These are phyloP conservation scores for Bactericera cockerelli DNA, from an alignment of 1,140 invertebrate species.

Conservation along the genomic window DNA sequence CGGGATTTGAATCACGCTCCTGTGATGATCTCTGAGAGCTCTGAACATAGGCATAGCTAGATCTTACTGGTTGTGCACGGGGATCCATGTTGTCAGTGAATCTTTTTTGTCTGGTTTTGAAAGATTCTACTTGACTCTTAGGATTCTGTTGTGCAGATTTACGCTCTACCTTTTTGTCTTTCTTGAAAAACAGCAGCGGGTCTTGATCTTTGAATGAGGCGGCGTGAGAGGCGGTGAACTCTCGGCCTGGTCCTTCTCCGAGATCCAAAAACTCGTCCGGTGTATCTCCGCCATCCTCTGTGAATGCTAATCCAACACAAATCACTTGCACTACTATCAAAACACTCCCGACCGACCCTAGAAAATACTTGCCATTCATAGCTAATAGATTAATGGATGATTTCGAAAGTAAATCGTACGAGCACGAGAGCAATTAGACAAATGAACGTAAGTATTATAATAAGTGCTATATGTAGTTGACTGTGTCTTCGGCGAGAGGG, in stretches of 20 bases:
- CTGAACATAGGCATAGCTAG: neutral
- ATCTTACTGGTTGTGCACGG: neutral
- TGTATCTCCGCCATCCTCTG: neutral
- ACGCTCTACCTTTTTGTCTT: neutral
- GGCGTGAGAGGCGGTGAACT: neutral
- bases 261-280: neutral
- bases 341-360: neutral
- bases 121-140: neutral
- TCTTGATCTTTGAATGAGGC: neutral
- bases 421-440: neutral
- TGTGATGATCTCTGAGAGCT: neutral
- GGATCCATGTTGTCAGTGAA: neutral
- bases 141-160: neutral
- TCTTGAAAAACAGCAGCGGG: neutral
- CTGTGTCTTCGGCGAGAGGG: neutral
- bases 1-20: neutral
- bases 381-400: neutral
- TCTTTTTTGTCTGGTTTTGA: neutral
- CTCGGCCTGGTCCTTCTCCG: conserved; percentile 2
- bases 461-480: conserved; percentile 5
- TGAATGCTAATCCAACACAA: neutral
- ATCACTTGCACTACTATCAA: neutral
- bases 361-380: neutral
- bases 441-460: neutral
- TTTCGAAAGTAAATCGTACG: neutral